A percentile compares a stretch with the other conserved stretches of the same genome.
Conservation (phyloP, 2,113 vertebrate species). For the Solea solea region DNA sequence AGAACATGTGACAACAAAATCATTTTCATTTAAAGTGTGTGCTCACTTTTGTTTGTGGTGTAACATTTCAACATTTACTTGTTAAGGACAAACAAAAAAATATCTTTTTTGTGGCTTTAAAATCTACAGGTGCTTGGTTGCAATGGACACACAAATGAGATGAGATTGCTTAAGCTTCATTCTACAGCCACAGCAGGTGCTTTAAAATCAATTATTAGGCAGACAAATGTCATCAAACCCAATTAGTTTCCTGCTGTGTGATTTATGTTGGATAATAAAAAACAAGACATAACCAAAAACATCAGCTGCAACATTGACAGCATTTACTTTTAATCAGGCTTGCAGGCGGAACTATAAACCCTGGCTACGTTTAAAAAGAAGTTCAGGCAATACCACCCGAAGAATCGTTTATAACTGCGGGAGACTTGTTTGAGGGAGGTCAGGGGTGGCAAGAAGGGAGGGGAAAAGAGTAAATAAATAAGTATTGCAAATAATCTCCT, state of each 20-base stretch:
- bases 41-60: constrained; percentile 1
- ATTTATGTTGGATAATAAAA: constrained; percentile 46
- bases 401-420: constrained; percentile 60
- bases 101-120: constrained; percentile 22
- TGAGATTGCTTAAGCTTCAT: background rate
- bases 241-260: constrained; percentile 69
- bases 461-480: constrained; percentile 60
- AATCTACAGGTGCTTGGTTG: constrained; percentile 35
- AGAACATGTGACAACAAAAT: background rate
- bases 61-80: constrained; percentile 38
- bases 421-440: constrained; percentile 64
- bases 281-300: constrained; percentile 37
- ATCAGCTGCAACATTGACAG: constrained; percentile 10
- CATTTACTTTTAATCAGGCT: constrained; percentile 12
- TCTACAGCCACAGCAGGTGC: constrained; percentile 57
- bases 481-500: constrained; percentile 72
- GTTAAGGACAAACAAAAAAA: background rate
- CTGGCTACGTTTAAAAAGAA: constrained; percentile 30
- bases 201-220: constrained; percentile 72
- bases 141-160: constrained; percentile 27
- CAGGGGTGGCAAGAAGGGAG: constrained; percentile 26
- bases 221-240: constrained; percentile 68
- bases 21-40: background rate
- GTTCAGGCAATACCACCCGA: constrained; percentile 37
- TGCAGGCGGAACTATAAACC: constrained; percentile 21